These are phyloP conservation scores for Dicranocentrus wangi DNA, from an alignment of 2,888 invertebrate genomes.

Conservation along the genomic window DNA sequence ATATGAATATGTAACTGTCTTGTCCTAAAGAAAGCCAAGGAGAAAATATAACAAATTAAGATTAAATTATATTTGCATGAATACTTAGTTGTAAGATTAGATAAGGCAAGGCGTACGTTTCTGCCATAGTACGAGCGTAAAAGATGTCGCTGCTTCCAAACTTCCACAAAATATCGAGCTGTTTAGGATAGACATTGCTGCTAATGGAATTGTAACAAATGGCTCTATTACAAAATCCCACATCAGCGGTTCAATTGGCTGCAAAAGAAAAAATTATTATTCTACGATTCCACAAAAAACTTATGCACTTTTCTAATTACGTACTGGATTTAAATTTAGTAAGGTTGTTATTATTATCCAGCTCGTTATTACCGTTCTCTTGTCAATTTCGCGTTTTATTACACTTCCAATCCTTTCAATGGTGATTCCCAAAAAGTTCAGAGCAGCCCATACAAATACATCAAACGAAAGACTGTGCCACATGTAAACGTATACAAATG, in stretches of 20 bases:
- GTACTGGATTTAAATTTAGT: no score
- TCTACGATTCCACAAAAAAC: no score
- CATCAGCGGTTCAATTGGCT: constrained; percentile 52
- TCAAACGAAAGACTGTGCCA: constrained; percentile 91
- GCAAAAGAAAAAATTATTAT: no score
- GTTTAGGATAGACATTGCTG: constrained; percentile 72
- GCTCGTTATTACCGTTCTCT: constrained; percentile 55
- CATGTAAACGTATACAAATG: constrained; percentile 88
- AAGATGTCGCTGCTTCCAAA: constrained; percentile 60
- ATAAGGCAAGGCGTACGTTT: constrained; percentile 58
- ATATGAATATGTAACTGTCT: constrained; percentile 52
- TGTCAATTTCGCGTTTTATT: constrained; percentile 67
- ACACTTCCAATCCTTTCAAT: constrained; percentile 80
- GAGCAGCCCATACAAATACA: constrained; percentile 88
- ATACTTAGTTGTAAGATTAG: neutral
- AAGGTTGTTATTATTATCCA: no score
- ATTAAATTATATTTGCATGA: neutral
- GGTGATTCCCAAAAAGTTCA: constrained; percentile 88
- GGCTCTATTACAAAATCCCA: constrained; percentile 72
- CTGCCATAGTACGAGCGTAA: constrained; percentile 52
- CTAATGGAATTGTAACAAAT: constrained; percentile 68
- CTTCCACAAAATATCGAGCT: constrained; percentile 72
- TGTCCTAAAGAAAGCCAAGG: no score
- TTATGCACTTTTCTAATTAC: no score
- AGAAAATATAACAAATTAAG: constrained; percentile 15